These are phyloP conservation scores for Burhinus oedicnemus DNA, from an alignment of 2,113 vertebrate species.

Conservation along the genomic window DNA sequence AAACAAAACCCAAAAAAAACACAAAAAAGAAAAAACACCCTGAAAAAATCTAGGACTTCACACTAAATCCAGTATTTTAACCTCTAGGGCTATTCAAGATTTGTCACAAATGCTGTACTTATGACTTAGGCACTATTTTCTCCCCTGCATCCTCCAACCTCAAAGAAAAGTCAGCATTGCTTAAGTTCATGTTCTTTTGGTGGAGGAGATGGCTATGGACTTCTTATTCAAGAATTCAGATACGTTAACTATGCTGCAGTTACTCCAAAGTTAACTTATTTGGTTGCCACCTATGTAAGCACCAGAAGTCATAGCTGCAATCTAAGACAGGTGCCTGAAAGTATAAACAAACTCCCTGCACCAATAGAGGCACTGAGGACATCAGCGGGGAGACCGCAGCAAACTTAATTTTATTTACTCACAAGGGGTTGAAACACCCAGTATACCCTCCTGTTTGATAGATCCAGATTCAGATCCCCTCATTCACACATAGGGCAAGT, in stretches of 20 bases:
- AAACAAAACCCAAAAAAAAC: not conserved
- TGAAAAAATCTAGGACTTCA: not conserved
- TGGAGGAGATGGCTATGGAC: not conserved
- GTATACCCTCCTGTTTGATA: not conserved
- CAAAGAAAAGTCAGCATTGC: not conserved
- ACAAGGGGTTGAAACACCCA: not conserved
- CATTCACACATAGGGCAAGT: not conserved
- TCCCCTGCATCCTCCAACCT: not conserved
- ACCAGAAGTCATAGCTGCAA: not conserved
- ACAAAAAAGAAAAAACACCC: not conserved
- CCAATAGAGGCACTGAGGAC: fast-evolving
- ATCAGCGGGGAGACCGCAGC: not conserved
- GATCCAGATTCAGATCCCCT: not conserved
- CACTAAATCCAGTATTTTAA: not conserved
- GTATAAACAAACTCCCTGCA: not conserved
- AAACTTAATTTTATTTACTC: not conserved
- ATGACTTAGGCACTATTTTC: not conserved
- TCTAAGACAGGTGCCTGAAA: not conserved
- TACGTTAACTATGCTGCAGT: not conserved
- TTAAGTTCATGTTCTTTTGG: not conserved
- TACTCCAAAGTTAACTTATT: not conserved
- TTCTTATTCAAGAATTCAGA: not conserved
- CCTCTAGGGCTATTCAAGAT: not conserved
- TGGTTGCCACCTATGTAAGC: not conserved
- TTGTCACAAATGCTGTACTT: not conserved